phyloP scores from a whole-genome alignment of 2,797 vertebrate genomes.

The Amniataba percoides region DNA sequence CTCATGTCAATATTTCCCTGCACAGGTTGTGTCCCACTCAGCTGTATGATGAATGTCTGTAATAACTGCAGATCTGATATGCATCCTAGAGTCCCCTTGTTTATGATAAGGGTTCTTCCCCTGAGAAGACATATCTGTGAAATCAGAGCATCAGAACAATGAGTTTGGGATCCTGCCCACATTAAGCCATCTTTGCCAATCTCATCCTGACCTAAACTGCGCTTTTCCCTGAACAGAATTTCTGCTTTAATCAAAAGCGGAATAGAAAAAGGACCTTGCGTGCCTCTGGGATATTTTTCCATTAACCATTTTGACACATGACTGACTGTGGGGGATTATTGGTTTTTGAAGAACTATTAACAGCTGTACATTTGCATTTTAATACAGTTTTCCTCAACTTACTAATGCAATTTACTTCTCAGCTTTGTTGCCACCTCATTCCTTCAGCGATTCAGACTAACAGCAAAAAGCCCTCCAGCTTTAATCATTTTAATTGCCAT shows the following conservation, averaged over 20 bases:
- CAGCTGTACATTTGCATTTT: constrained; percentile 99
- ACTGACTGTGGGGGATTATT: constrained; percentile 99
- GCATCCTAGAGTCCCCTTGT: constrained; percentile 45
- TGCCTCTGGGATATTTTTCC: constrained; percentile 99
- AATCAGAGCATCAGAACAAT: constrained; percentile 75
- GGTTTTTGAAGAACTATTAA: constrained; percentile 99
- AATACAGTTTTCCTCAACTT: constrained; percentile 97
- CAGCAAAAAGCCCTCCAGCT: constrained; percentile 77
- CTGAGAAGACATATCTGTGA: constrained; percentile 63
- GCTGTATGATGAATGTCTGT: constrained; percentile 62
- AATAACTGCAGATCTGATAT: constrained; percentile 72
- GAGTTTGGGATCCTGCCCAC: constrained; percentile 70
- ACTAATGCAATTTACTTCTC: constrained; percentile 97
- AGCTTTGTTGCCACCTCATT: constrained; percentile 93
- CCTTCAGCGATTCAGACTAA: constrained; percentile 88
- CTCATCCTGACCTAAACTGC: constrained; percentile 69
- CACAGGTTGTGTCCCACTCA: constrained; percentile 54
- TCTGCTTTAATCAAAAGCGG: constrained; percentile 97
- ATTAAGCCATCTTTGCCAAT: constrained; percentile 75
- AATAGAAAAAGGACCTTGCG: constrained; percentile 91
- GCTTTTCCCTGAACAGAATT: constrained; percentile 87
- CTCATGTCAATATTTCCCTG: constrained; percentile 16
- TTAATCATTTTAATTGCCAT: constrained; percentile 87
- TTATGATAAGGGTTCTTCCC: constrained; percentile 56
- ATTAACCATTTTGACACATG: constrained; percentile 99